Conservation (phyloP, 2,797 vertebrate genomes). For the Heterohyrax brucei region DNA sequence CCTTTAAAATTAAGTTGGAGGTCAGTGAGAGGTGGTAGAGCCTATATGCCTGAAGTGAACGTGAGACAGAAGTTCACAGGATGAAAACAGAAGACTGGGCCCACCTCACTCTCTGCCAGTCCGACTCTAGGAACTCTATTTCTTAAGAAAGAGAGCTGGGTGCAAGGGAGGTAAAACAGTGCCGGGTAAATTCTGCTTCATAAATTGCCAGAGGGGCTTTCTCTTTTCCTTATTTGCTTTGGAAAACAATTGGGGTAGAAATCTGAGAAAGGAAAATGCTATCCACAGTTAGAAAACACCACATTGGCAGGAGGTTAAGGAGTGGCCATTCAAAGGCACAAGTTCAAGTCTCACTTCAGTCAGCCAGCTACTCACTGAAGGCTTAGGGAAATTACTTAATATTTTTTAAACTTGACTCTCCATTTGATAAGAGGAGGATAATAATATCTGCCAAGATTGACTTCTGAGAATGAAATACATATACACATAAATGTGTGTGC, state of each 20-base stretch:
- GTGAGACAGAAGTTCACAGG: not conserved
- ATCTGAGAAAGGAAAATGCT: conserved; percentile 17
- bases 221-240: conserved; percentile 55
- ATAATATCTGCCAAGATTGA: not conserved
- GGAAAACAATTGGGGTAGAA: not conserved
- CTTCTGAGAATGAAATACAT: conserved; percentile 47
- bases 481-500: not conserved
- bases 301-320: not conserved
- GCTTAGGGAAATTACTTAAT: not conserved
- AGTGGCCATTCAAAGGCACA: not conserved
- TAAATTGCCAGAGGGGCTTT: not conserved
- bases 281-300: not conserved
- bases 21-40: not conserved
- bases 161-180: not conserved
- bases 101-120: not conserved
- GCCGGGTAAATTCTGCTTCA: not conserved
- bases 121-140: not conserved
- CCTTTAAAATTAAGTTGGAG: not conserved
- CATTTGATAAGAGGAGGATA: conserved; percentile 28
- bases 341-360: not conserved
- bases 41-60: not conserved
- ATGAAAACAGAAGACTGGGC: not conserved
- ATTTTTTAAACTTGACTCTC: conserved; percentile 30
- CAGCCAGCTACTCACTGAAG: not conserved
- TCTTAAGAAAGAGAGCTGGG: not conserved